A percentile compares a stretch with the other conserved stretches of the same genome.
Evolutionary conservation across 2,888 invertebrate genomes (phyloP).

Genomic region (Trichogramma dendrolimi): DNA sequence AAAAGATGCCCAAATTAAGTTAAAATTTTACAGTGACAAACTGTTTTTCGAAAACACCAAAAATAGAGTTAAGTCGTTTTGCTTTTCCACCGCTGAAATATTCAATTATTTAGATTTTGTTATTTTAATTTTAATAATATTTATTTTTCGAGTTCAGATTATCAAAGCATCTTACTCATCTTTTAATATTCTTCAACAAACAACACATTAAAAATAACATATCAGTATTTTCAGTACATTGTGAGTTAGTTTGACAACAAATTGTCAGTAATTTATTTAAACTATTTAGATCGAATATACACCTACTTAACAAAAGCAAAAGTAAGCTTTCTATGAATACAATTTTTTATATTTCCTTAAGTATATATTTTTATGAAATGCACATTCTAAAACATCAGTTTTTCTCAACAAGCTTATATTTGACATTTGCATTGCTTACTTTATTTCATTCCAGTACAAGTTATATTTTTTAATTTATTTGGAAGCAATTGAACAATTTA

Average conservation of each 20-base stretch:
- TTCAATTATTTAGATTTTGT: neutral
- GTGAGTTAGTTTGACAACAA: neutral
- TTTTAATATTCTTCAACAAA: slow-evolving; percentile 19
- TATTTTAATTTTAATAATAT: neutral
- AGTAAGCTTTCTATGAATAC: too few relatives aligned
- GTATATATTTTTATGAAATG: too few relatives aligned
- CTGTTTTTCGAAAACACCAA: neutral
- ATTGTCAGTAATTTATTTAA: neutral
- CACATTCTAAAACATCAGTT: too few relatives aligned
- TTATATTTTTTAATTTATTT: neutral
- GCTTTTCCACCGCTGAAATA: neutral
- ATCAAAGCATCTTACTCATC: slow-evolving; percentile 21
- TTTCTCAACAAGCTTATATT: too few relatives aligned
- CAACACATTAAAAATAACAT: neutral
- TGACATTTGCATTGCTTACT: neutral
- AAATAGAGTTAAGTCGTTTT: neutral
- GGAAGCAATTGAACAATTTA: too few relatives aligned
- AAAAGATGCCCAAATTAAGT: neutral
- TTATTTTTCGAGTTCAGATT: neutral
- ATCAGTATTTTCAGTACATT: too few relatives aligned
- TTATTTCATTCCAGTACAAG: neutral
- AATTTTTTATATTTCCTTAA: too few relatives aligned
- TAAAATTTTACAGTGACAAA: neutral
- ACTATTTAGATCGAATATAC: neutral
- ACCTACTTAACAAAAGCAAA: neutral